Base-by-base conservation (phyloP, 2,797 vertebrate species). In the Cetoscarus ocellatus region DNA sequence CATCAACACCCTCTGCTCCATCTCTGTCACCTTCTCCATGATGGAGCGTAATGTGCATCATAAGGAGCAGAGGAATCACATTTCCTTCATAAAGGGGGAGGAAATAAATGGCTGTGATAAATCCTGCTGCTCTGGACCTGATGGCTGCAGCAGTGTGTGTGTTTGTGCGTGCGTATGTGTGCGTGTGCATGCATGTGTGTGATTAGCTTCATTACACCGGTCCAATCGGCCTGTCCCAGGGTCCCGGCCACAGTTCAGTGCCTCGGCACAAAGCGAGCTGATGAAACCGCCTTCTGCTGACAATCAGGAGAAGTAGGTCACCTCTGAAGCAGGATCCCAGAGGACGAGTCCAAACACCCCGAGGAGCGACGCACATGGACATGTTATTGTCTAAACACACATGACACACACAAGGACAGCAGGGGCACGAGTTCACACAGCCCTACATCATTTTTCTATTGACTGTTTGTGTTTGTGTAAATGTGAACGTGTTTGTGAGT, bases 291-390 rank as follows among this genome's bases (percentile, higher is more conserved):
- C 91, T 93, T 92, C 91, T 93, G 92, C 92, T 87, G 88, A 91
- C 86, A 84, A 90, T 90, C 87, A 93, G 82, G 82, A 82, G 88
- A 95, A 94, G 65, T 95, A 91, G 94, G 95, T 95, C 95, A 94
- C 90, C 89, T 92, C 88, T 87, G 91, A 78, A 77, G 86, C 85
- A 61, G 67, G 63, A 50, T 83, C 92, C 89, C 88, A 65, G 79
- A 91, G 86, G 90, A 86, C 67, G 43, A 73, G 69, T 63, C 79
- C 70, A 70, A 69, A 79, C 73, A 74, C 70, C 82, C 83, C 79
- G 19, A 76, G 82, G 83, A 82, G 67, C 57, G 10, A 7, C 19
- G 67, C 80, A 82, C 80, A 71, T 40, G 74, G 70, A 68, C 73
- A 59, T 5, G 9, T 51, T 58, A 51, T 65, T 52, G 56, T 77